Evolutionary conservation across 2,797 vertebrate genomes (phyloP).

Genomic region (Yasuhikotakia modesta): DNA sequence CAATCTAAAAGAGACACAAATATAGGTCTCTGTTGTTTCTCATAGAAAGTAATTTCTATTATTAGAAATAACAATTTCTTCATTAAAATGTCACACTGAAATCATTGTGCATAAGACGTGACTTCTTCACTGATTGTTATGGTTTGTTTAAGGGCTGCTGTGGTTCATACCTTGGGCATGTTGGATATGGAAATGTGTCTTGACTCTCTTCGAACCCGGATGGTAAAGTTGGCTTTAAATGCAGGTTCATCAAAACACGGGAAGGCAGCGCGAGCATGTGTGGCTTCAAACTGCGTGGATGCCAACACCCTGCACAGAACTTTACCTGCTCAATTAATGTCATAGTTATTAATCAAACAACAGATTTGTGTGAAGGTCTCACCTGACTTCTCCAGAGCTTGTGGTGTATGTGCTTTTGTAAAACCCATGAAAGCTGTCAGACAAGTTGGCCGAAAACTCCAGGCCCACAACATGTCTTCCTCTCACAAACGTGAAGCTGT

Average conservation of each 20-base stretch:
- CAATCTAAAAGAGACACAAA: too few species aligned
- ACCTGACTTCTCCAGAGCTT: slow-evolving; percentile 82
- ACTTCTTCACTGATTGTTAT: too few species aligned
- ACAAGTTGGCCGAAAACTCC: slow-evolving; percentile 82
- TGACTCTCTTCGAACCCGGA: slow-evolving; percentile 79
- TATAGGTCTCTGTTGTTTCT: too few species aligned
- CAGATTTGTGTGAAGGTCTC: slow-evolving; percentile 41
- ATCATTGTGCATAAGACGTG: too few species aligned
- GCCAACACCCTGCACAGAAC: slow-evolving; percentile 77
- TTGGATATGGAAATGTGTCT: slow-evolving; percentile 85
- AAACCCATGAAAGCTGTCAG: slow-evolving; percentile 85
- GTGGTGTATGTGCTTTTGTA: slow-evolving; percentile 90
- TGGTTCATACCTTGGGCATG: slow-evolving; percentile 83
- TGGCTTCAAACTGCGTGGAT: slow-evolving; percentile 89
- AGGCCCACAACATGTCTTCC: slow-evolving; percentile 77
- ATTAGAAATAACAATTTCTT: too few species aligned
- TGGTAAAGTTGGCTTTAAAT: slow-evolving; percentile 87
- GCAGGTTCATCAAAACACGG: slow-evolving; percentile 92
- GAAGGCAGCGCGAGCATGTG: slow-evolving; percentile 86
- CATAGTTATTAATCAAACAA: too few species aligned
- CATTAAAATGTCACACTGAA: too few species aligned
- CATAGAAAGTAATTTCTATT: too few species aligned
- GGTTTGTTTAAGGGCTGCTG: neutral
- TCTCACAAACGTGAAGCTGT: slow-evolving; percentile 68
- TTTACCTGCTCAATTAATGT: too few species aligned